phyloP scores from a whole-genome alignment of 1,140 invertebrate genomes.

The Oreohelix idahoensis region DNA sequence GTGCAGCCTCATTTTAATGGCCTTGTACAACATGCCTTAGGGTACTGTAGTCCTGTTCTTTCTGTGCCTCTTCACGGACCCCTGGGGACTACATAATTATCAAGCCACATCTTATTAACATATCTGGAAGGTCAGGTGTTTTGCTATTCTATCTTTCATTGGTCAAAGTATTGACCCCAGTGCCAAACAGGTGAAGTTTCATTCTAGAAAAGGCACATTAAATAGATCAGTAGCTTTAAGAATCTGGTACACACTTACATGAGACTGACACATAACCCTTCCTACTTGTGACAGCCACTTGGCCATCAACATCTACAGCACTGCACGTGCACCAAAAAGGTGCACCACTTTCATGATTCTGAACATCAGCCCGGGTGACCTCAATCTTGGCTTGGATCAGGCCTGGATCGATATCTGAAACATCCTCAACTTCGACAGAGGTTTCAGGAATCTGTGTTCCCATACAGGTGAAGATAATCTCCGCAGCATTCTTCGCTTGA shows the following conservation, averaged over 20 bases:
- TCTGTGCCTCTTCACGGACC: neutral
- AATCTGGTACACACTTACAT: constrained; percentile 16
- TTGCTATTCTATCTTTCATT: too few relatives aligned
- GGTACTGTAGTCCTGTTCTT: too few relatives aligned
- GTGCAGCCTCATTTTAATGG: too few relatives aligned
- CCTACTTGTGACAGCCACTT: neutral
- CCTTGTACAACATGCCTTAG: too few relatives aligned
- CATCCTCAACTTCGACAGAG: constrained; percentile 20
- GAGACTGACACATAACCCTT: constrained; percentile 16
- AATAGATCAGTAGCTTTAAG: neutral
- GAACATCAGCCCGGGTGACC: constrained; percentile 26
- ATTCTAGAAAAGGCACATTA: neutral
- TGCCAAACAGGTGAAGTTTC: neutral
- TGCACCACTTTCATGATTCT: constrained; percentile 6
- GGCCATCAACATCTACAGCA: constrained; percentile 12
- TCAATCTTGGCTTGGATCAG: constrained; percentile 26
- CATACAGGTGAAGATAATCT: constrained; percentile 36
- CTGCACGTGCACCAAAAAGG: constrained; percentile 40
- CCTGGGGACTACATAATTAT: too few relatives aligned
- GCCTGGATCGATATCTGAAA: constrained; percentile 11
- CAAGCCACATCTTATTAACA: too few relatives aligned
- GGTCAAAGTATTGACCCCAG: too few relatives aligned
- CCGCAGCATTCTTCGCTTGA: constrained; percentile 22
- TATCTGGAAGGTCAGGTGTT: too few relatives aligned
- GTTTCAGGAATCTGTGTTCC: constrained; percentile 31